These are phyloP conservation scores for Cataglyphis livida DNA, from an alignment of 2,888 invertebrate genomes.

Conservation along the genomic window DNA sequence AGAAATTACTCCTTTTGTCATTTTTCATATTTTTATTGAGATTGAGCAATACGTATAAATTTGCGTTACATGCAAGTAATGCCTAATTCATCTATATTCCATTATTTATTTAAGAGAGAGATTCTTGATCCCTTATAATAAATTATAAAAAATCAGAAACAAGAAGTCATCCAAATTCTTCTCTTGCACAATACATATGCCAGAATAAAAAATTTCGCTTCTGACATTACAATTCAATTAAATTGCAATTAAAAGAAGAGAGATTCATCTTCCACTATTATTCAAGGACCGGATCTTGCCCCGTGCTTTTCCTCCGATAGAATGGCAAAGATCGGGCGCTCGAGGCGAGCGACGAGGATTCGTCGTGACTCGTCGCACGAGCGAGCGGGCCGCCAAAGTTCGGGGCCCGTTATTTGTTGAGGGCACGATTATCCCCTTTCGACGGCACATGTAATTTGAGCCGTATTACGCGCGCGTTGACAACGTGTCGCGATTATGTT, in stretches of 20 bases:
- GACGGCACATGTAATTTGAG: conserved; percentile 78
- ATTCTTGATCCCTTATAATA: neutral
- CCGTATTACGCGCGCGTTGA: conserved; percentile 75
- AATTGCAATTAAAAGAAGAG: neutral
- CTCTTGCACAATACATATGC: neutral
- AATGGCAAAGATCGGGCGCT: neutral
- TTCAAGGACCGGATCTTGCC: neutral
- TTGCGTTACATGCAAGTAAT: neutral
- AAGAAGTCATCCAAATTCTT: neutral
- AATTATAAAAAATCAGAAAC: neutral
- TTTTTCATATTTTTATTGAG: too few relatives aligned
- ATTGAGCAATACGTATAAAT: neutral
- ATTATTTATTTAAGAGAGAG: neutral
- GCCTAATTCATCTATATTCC: neutral
- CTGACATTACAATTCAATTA: neutral
- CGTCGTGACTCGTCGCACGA: neutral
- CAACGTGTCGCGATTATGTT: conserved; percentile 82
- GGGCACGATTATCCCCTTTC: conserved; percentile 78
- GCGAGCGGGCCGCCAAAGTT: conserved; percentile 48
- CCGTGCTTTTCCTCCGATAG: neutral
- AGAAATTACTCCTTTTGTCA: too few relatives aligned
- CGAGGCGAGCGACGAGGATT: neutral
- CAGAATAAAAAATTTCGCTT: neutral
- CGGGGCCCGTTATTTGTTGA: conserved; percentile 76
- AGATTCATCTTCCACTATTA: neutral